These are phyloP conservation scores for Salvelinus fontinalis DNA, from an alignment of 2,113 vertebrate species.

Conservation along the genomic window DNA sequence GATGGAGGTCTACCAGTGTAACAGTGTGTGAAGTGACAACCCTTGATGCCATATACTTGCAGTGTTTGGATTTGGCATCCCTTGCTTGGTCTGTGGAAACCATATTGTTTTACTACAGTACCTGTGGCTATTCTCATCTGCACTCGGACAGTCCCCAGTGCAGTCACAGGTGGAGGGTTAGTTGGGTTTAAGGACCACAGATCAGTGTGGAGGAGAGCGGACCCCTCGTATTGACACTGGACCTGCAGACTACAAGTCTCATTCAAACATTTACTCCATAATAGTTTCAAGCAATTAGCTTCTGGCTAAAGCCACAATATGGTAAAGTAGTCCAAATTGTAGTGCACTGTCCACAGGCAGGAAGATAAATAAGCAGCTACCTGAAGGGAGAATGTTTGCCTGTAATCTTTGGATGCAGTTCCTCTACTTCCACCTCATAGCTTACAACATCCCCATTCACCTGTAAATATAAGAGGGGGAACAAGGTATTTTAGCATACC, in stretches of 20 bases:
- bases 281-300: neutral
- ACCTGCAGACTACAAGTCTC: slow-evolving; percentile 53
- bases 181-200: slow-evolving; percentile 43
- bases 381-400: slow-evolving; percentile 34
- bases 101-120: slow-evolving; percentile 3
- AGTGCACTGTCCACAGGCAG: neutral
- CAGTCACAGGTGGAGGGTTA: slow-evolving; percentile 55
- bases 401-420: neutral
- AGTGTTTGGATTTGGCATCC: neutral
- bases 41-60: neutral
- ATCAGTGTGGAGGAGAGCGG: slow-evolving; percentile 31
- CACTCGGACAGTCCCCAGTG: slow-evolving; percentile 52
- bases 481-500: no score
- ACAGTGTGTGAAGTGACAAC: neutral
- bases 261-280: neutral
- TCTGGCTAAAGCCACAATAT: neutral
- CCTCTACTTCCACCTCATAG: slow-evolving; percentile 64
- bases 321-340: neutral
- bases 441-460: slow-evolving; percentile 35
- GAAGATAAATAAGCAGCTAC: slow-evolving; percentile 25
- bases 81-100: neutral
- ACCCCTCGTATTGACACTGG: slow-evolving; percentile 50
- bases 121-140: slow-evolving; percentile 72
- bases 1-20: neutral
- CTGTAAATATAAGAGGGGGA: slow-evolving; percentile 33